Evolutionary conservation across 1,140 invertebrate species (phyloP).

Genomic region (Danaus melanippus): DNA sequence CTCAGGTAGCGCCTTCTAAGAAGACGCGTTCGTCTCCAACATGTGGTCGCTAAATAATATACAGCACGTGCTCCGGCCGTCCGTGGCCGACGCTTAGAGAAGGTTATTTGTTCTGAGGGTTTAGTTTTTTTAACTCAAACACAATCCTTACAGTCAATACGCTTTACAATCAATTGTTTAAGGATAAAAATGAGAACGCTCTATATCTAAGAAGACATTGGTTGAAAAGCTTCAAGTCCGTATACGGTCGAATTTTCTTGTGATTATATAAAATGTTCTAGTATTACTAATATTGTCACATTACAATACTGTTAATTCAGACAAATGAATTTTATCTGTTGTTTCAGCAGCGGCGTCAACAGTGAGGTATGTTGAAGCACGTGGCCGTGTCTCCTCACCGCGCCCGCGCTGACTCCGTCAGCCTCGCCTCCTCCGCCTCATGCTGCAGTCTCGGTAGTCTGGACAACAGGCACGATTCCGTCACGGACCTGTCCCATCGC

Average conservation of each 20-base stretch:
- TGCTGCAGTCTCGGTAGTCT: constrained; percentile 72
- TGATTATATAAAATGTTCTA: too few relatives aligned
- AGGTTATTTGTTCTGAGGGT: background rate
- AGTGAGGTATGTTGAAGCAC: constrained; percentile 86
- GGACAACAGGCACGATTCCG: constrained; percentile 60
- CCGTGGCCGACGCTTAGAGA: constrained; percentile 1
- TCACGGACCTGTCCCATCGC: constrained; percentile 54
- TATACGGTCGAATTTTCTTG: too few relatives aligned
- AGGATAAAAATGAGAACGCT: too few relatives aligned
- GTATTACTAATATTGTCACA: too few relatives aligned
- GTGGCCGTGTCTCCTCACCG: constrained; percentile 88
- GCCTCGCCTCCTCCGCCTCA: constrained; percentile 82
- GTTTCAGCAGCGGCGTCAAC: constrained; percentile 14
- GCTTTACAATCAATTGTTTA: too few relatives aligned
- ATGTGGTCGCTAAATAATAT: background rate
- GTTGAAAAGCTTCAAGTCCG: too few relatives aligned
- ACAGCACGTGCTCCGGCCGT: constrained; percentile 5
- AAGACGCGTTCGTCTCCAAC: constrained; percentile 3
- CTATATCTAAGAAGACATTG: too few relatives aligned
- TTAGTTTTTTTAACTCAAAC: background rate
- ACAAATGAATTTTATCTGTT: background rate
- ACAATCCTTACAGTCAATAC: background rate
- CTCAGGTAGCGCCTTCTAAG: constrained; percentile 14
- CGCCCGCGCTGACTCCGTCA: constrained; percentile 85
- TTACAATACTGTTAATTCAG: too few relatives aligned